Percentiles rank a stretch among this genome's conserved stretches.
Conservation (phyloP, 2,113 vertebrate genomes). For the Dromiciops gliroides region DNA sequence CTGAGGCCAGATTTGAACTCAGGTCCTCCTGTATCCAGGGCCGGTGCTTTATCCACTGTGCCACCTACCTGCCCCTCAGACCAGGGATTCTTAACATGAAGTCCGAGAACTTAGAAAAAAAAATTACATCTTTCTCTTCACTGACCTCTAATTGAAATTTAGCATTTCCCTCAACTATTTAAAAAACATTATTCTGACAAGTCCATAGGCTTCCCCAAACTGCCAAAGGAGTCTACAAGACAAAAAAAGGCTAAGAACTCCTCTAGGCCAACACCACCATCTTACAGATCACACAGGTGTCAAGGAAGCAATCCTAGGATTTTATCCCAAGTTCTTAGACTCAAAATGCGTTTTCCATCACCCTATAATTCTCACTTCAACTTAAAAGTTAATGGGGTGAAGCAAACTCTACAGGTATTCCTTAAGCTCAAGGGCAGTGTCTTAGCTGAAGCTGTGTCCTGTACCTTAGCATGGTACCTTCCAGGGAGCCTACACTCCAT, state of each 20-base stretch:
- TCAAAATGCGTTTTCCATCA: not conserved
- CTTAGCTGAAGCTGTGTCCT: not conserved
- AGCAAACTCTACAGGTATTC: not conserved
- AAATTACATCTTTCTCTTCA: not conserved
- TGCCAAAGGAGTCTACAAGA: too few species aligned
- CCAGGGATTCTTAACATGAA: not conserved
- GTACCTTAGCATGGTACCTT: not conserved
- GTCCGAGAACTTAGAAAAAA: not conserved
- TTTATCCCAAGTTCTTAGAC: not conserved
- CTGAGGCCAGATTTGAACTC: too few species aligned
- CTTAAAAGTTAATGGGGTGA: not conserved
- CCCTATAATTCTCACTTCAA: not conserved
- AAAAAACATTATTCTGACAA: not conserved
- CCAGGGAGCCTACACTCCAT: not conserved
- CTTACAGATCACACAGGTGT: not conserved
- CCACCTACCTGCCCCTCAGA: too few species aligned
- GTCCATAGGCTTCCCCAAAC: too few species aligned
- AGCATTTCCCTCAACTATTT: not conserved
- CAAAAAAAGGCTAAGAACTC: not conserved
- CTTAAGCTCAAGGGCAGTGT: too few species aligned
- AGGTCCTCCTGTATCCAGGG: too few species aligned
- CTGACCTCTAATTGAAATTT: not conserved
- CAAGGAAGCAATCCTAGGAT: not conserved
- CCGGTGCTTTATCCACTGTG: too few species aligned
- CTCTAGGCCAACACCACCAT: too few species aligned